Evolutionary conservation across 2,888 invertebrate species (phyloP).

Genomic region (Trichogramma evanescens): DNA sequence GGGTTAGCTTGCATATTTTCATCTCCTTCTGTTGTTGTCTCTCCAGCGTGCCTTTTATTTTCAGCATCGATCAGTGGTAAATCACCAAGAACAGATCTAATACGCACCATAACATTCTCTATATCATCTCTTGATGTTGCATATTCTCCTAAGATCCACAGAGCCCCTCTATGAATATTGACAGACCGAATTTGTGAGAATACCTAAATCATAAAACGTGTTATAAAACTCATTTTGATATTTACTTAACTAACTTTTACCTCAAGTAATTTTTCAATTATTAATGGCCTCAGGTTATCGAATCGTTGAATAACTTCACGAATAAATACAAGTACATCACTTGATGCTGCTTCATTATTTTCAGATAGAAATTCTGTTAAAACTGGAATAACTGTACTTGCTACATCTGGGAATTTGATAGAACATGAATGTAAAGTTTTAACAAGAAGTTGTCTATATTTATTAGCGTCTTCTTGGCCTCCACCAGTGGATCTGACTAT

Average conservation of each 20-base stretch:
- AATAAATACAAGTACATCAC: constrained; percentile 90
- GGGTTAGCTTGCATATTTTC: constrained; percentile 32
- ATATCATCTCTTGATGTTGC: constrained; percentile 74
- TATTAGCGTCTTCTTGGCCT: constrained; percentile 92
- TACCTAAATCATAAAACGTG: constrained; percentile 61
- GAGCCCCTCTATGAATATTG: constrained; percentile 84
- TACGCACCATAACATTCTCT: constrained; percentile 68
- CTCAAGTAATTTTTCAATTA: constrained; percentile 60
- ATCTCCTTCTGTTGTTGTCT: constrained; percentile 52
- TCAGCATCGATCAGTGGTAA: constrained; percentile 55
- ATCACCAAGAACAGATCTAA: constrained; percentile 65
- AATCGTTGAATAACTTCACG: constrained; percentile 94
- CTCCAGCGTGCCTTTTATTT: constrained; percentile 67
- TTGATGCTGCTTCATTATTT: constrained; percentile 81
- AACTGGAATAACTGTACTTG: constrained; percentile 87
- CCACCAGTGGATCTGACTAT: constrained; percentile 82
- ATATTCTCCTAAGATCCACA: constrained; percentile 98
- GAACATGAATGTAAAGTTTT: constrained; percentile 89
- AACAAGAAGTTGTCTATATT: constrained; percentile 91
- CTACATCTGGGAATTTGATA: constrained; percentile 94
- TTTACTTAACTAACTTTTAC: constrained; percentile 22
- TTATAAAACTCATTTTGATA: neutral
- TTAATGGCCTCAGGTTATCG: constrained; percentile 69
- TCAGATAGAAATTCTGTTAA: constrained; percentile 88
- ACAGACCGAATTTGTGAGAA: constrained; percentile 84